A percentile compares a stretch with the other conserved stretches of the same genome.
phyloP scores from a whole-genome alignment of 2,888 invertebrate species.

The Lagria hirta region DNA sequence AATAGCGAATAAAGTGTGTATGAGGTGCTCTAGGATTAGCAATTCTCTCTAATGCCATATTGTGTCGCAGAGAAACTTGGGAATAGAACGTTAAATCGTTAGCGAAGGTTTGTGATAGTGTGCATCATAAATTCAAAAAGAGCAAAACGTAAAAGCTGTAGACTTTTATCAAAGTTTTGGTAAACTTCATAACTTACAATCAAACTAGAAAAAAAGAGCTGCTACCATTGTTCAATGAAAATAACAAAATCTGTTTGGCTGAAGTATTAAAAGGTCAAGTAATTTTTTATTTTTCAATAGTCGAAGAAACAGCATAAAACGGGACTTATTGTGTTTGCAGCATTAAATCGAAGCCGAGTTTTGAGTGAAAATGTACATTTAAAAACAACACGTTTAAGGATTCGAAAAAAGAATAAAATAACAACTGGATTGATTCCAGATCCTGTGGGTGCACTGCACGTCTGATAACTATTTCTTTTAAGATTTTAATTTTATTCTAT shows the following conservation, averaged over 20 bases:
- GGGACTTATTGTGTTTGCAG: slow-evolving; percentile 13
- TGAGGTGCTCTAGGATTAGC: too few species aligned
- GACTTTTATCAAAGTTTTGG: slow-evolving; percentile 21
- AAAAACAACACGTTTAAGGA: slow-evolving; percentile 26
- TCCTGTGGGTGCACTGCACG: slow-evolving; percentile 18
- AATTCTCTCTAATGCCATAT: slow-evolving; percentile 19
- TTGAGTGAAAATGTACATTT: slow-evolving; percentile 22
- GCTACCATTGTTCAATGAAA: slow-evolving; percentile 19
- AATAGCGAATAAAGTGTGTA: too few species aligned
- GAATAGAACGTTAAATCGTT: slow-evolving; percentile 14
- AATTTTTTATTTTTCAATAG: slow-evolving; percentile 6
- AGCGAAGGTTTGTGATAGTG: slow-evolving; percentile 19
- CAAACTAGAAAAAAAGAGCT: slow-evolving; percentile 15
- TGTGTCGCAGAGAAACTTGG: slow-evolving; percentile 17
- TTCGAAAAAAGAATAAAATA: slow-evolving; percentile 16
- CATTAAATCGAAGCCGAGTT: slow-evolving; percentile 11
- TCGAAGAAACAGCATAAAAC: slow-evolving; percentile 6
- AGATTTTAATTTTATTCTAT: slow-evolving; percentile 22
- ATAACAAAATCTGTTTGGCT: slow-evolving; percentile 15
- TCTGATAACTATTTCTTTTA: slow-evolving; percentile 22
- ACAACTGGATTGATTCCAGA: slow-evolving; percentile 25
- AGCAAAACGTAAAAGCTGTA: slow-evolving; percentile 10
- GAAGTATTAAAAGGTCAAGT: slow-evolving; percentile 11
- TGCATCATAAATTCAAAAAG: slow-evolving; percentile 17
- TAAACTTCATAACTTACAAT: slow-evolving; percentile 17